phyloP scores from a whole-genome alignment of 2,888 invertebrate genomes.

The Nycteola revayana region DNA sequence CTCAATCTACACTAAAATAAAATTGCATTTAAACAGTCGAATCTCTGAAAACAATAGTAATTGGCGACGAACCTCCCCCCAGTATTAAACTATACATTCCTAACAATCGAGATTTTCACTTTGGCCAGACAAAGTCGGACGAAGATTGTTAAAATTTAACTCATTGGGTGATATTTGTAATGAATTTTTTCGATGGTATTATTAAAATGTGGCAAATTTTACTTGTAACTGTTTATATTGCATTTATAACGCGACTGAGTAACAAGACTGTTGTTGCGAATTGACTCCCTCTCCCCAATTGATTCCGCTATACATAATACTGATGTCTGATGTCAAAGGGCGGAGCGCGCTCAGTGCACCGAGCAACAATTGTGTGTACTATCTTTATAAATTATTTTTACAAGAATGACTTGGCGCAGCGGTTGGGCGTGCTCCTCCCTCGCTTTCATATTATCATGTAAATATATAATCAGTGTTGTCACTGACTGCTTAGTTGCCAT shows the following conservation, averaged over 20 bases:
- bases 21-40: conserved; percentile 49
- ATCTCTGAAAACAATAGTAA: conserved; percentile 38
- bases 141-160: conserved; percentile 56
- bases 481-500: conserved; percentile 80
- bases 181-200: conserved; percentile 63
- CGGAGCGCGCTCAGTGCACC: conserved; percentile 10
- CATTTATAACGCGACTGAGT: conserved; percentile 67
- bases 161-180: conserved; percentile 75
- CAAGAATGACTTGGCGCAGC: conserved; percentile 9
- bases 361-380: conserved; percentile 6
- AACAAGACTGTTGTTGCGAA: conserved; percentile 67
- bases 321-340: conserved; percentile 10
- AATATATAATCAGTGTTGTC: conserved; percentile 70
- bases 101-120: conserved; percentile 64
- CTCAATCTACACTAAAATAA: conserved; percentile 36
- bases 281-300: conserved; percentile 38
- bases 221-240: conserved; percentile 47
- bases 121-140: conserved; percentile 54
- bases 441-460: conserved; percentile 49
- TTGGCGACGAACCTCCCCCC: conserved; percentile 42
- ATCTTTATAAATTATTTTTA: conserved; percentile 22
- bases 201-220: conserved; percentile 64
- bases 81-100: conserved; percentile 79
- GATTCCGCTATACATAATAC: conserved; percentile 20
- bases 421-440: conserved; percentile 12